phyloP scores from a whole-genome alignment of 2,888 invertebrate genomes.

The Hipparchia semele region DNA sequence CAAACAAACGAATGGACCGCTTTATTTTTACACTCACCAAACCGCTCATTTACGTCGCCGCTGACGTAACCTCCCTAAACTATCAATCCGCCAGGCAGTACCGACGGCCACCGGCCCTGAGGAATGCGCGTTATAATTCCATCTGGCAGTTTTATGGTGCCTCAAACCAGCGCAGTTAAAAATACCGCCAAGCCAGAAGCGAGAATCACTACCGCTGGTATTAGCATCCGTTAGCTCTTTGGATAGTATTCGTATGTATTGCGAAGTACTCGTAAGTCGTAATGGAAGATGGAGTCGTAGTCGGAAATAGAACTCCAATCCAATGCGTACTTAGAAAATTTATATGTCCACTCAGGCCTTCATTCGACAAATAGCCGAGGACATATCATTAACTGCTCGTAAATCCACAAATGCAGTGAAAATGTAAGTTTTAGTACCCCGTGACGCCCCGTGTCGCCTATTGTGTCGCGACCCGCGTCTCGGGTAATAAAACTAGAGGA shows the following conservation, averaged over 20 bases:
- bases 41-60: conserved; percentile 27
- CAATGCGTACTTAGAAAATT: neutral
- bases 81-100: conserved; percentile 19
- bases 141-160: conserved; percentile 33
- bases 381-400: conserved; percentile 8
- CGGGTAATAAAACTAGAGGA: conserved; percentile 4
- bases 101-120: conserved; percentile 22
- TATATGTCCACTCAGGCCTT: too few species aligned
- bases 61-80: conserved; percentile 34
- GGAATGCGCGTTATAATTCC: conserved; percentile 34
- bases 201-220: neutral
- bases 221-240: conserved; percentile 3
- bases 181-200: conserved; percentile 24
- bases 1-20: conserved; percentile 15
- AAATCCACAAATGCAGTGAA: conserved; percentile 14
- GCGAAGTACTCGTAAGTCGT: neutral
- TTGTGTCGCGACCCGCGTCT: conserved; percentile 15
- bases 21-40: conserved; percentile 28
- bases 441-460: conserved; percentile 5
- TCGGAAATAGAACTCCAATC: too few species aligned
- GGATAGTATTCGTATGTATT: neutral
- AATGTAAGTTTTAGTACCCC: neutral
- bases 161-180: conserved; percentile 21
- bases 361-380: neutral
- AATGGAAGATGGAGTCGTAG: too few species aligned